These are phyloP conservation scores for Corbicula japonica DNA, from an alignment of 2,888 invertebrate species.

Conservation along the genomic window DNA sequence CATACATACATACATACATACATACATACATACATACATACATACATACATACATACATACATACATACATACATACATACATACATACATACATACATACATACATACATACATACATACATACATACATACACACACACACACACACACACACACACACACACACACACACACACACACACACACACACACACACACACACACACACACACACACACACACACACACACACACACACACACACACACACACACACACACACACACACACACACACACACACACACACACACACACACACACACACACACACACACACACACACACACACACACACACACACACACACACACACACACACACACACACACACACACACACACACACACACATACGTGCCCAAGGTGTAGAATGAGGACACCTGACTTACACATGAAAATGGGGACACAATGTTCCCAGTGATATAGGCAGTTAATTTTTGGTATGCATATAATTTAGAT, in stretches of 20 bases:
- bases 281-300: not conserved
- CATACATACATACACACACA: conserved; percentile 18
- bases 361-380: no score
- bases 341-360: not conserved
- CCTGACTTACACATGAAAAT: no score
- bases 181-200: conserved; percentile 1
- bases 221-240: not conserved
- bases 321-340: not conserved
- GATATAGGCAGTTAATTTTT: no score
- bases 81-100: conserved; percentile 3
- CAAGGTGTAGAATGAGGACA: no score
- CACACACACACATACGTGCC: no score
- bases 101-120: conserved; percentile 14
- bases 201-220: not conserved
- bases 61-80: conserved; percentile 21
- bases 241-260: no score
- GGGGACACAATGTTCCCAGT: no score
- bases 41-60: conserved; percentile 17
- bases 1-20: conserved; percentile 23
- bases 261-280: no score
- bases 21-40: conserved; percentile 25
- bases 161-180: not conserved
- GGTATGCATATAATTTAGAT: no score
- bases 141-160: conserved; percentile 2
- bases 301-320: conserved; percentile 1